phyloP scores from a whole-genome alignment of 2,113 vertebrate species.

The Hypanus sabinus region DNA sequence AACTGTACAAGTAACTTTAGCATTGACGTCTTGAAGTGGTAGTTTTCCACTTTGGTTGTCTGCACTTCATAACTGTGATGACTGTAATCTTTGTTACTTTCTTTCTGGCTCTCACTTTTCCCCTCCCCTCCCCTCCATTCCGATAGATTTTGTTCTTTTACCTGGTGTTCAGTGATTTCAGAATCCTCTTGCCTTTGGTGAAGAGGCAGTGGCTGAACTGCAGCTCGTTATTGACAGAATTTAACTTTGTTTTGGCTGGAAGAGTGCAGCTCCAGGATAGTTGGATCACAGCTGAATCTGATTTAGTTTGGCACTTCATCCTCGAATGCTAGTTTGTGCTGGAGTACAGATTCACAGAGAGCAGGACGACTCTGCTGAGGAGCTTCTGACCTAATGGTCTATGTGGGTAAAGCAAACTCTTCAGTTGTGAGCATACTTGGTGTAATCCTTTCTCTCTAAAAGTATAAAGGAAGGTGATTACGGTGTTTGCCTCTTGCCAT shows the following conservation, averaged over 20 bases:
- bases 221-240: background rate
- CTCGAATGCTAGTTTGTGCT: background rate
- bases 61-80: background rate
- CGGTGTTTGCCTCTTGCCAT: too few relatives aligned
- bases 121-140: too few relatives aligned
- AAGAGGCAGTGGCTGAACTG: background rate
- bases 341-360: background rate
- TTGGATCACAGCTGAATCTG: background rate
- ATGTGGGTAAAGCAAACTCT: background rate
- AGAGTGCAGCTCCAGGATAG: background rate
- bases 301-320: background rate
- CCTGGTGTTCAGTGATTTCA: background rate
- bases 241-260: background rate
- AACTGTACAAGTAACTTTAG: background rate
- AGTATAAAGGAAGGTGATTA: too few relatives aligned
- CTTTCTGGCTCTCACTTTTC: too few relatives aligned
- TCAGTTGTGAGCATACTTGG: background rate
- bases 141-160: background rate
- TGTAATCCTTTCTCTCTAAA: background rate
- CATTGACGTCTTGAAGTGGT: background rate
- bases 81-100: background rate
- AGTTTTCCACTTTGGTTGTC: background rate
- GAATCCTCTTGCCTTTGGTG: background rate
- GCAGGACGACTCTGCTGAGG: background rate
- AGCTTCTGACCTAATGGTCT: background rate